phyloP scores from a whole-genome alignment of 2,797 vertebrate species.

The Danio albolineatus region DNA sequence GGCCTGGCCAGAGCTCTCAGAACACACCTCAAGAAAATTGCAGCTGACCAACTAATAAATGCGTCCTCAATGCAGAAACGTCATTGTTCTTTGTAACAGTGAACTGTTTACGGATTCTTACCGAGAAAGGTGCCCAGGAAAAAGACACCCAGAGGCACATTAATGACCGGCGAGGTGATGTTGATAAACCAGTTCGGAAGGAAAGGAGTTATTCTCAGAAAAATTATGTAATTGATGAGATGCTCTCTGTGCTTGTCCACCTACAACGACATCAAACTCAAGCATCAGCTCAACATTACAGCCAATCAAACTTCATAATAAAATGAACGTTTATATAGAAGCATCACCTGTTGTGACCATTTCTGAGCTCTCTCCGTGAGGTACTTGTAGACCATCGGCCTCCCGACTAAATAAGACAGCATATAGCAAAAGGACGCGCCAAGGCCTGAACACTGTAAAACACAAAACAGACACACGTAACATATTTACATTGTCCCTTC shows the following conservation, averaged over 20 bases:
- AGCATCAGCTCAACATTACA: not conserved
- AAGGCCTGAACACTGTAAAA: conserved; percentile 92
- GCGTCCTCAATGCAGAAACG: not conserved
- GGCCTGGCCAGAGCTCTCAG: too few relatives aligned
- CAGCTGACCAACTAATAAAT: not conserved
- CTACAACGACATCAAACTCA: conserved; percentile 73
- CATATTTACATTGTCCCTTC: not conserved
- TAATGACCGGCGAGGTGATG: conserved; percentile 98
- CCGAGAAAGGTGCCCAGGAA: conserved; percentile 97
- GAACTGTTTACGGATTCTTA: conserved; percentile 72
- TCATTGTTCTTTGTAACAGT: not conserved
- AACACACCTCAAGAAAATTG: not conserved
- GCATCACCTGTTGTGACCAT: conserved; percentile 96
- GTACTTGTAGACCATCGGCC: conserved; percentile 95
- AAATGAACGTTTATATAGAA: not conserved
- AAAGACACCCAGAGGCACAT: conserved; percentile 96
- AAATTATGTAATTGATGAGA: conserved; percentile 99
- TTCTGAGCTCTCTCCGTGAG: conserved; percentile 94
- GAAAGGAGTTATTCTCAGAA: conserved; percentile 98
- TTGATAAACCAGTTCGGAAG: conserved; percentile 99
- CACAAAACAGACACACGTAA: not conserved
- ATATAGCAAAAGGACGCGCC: conserved; percentile 98
- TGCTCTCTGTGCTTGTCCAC: conserved; percentile 96
- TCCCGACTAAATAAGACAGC: conserved; percentile 95
- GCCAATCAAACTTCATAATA: conserved; percentile 5